Evolutionary conservation across 1,140 invertebrate genomes (phyloP).

Genomic region (Octopus bimaculoides): DNA sequence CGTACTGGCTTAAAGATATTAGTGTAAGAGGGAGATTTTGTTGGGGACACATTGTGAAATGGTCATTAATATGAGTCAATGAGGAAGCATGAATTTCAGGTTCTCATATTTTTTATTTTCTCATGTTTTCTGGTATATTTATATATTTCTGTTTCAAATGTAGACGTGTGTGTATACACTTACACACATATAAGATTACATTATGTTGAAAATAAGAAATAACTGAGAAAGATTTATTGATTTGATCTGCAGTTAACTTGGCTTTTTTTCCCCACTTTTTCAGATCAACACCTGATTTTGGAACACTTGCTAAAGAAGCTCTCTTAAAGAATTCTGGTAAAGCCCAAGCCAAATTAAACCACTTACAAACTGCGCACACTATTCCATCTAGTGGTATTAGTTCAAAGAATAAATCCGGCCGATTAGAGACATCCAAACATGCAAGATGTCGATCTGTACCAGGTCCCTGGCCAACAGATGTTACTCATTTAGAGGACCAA

Average conservation of each 20-base stretch:
- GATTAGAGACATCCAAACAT: constrained; percentile 36
- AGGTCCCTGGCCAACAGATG: constrained; percentile 24
- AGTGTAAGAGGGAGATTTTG: too few species aligned
- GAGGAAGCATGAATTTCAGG: too few species aligned
- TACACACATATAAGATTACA: too few species aligned
- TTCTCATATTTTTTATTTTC: too few species aligned
- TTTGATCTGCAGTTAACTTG: background rate
- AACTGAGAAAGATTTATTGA: too few species aligned
- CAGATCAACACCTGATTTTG: constrained; percentile 59
- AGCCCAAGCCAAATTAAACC: constrained; percentile 31
- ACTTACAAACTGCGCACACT: constrained; percentile 18
- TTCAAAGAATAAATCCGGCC: constrained; percentile 22
- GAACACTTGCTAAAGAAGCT: constrained; percentile 45
- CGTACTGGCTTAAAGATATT: too few species aligned
- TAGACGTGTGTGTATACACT: too few species aligned
- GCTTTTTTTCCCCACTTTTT: constrained; percentile 15
- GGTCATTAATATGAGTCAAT: too few species aligned
- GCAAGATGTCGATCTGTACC: constrained; percentile 47
- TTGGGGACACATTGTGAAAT: too few species aligned
- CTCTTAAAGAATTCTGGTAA: constrained; percentile 57
- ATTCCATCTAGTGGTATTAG: constrained; percentile 23
- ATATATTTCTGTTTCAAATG: too few species aligned
- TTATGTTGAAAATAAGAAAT: too few species aligned
- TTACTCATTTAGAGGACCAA: constrained; percentile 19
- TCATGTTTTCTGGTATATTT: too few species aligned